Evolutionary conservation across 1,140 invertebrate genomes (phyloP), one percentile per base, ranked within the genome.

Genomic region (Drosophila aff.): DNA sequence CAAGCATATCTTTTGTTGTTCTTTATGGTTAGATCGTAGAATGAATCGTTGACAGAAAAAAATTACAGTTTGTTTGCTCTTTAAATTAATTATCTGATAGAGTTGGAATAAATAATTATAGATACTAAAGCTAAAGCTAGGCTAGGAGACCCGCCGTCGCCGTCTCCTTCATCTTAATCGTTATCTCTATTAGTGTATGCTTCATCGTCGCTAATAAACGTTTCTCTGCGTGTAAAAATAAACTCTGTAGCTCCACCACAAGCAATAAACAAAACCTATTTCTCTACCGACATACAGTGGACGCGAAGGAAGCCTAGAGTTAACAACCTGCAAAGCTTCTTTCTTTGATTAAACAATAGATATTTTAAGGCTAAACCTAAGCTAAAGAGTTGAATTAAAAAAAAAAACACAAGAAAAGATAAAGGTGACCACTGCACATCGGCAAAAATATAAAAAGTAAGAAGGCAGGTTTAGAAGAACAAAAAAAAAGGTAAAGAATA

Each of bases 51-150:
- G 52, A 62, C 66, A 40, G 53, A 63, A 76, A 76, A 78, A 68
- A 83, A 83, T 83, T 80, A 79, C 76, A 82, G 61, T 75, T 82
- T 81, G 18, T 72, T 76, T 65, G 40, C 68, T 52, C 7, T 72
- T 55, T 72, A 68, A 69, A 58, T 46, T 75, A 81, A 40, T 74
- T 59, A 63, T 75, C 36, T 38, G 49, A 41, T 75, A 41, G 47
- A 76, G 46, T 76, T 46, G 49, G 50, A 76, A 76, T 75, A 76
- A 64, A 76, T 75, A 75, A 43, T 67, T 66, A 60, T 53, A 76
- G 76, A 80, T 85, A 85, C 63, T 55, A 55, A 55, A 55, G 69
- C 75, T 85, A 85, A 81, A 85, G 82, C 82, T 85, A 86, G 73
- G 79, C 68, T 74, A 23, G 68, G 44, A 41, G 52, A 55, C 52